Conservation (phyloP, 2,113 vertebrate species). For the Dipodomys ordii region DNA sequence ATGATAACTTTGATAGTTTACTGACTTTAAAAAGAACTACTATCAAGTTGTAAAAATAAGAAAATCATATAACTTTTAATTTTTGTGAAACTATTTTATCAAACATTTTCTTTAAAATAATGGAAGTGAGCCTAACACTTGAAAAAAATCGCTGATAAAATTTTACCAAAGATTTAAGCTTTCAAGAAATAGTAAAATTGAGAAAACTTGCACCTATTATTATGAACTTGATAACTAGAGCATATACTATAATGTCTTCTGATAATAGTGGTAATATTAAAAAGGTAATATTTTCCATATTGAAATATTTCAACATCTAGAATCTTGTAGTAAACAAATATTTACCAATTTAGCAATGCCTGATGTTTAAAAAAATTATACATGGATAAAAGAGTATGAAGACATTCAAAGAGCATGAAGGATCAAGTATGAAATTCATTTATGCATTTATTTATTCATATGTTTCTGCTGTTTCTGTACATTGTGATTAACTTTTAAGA, state of each 20-base stretch:
- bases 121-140: background rate
- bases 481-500: background rate
- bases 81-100: background rate
- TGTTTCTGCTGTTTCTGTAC: background rate
- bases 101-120: conserved; percentile 42
- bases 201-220: background rate
- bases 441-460: background rate
- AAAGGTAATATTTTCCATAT: background rate
- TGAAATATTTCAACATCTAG: background rate
- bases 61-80: background rate
- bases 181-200: background rate
- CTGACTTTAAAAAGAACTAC: conserved; percentile 13
- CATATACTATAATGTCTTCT: background rate
- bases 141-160: background rate
- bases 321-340: background rate
- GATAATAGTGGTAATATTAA: background rate
- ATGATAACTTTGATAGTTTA: background rate
- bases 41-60: background rate
- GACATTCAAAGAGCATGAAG: background rate
- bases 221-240: background rate
- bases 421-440: background rate
- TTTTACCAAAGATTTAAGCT: conserved; percentile 9
- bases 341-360: background rate
- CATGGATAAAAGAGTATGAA: background rate
- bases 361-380: background rate